Evolutionary conservation across 2,888 invertebrate species (phyloP).

Genomic region (Meandrusa payeni): DNA sequence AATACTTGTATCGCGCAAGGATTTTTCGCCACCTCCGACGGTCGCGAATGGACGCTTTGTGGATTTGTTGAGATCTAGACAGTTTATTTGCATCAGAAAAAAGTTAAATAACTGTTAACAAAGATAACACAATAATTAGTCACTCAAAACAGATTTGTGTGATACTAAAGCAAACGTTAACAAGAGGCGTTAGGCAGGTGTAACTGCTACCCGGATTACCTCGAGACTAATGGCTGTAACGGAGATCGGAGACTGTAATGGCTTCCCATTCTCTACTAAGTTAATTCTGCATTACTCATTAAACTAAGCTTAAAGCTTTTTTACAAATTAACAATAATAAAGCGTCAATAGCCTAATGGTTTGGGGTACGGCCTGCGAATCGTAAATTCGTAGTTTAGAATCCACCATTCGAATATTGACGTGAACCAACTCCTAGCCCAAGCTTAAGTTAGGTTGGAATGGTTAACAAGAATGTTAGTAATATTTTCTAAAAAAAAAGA

Average conservation of each 20-base stretch:
- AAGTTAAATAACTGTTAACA: background rate
- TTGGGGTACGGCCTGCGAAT: too few species aligned
- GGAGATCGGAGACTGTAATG: slow-evolving; percentile 15
- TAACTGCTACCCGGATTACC: slow-evolving; percentile 22
- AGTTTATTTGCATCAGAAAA: too few species aligned
- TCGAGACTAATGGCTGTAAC: slow-evolving; percentile 15
- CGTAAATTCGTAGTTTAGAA: too few species aligned
- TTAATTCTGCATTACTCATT: slow-evolving; percentile 7
- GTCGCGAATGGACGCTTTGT: too few species aligned
- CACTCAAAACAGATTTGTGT: slow-evolving; percentile 7
- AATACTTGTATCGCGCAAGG: too few species aligned
- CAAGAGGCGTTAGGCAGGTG: slow-evolving; percentile 22
- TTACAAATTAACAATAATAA: background rate
- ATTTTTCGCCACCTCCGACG: too few species aligned
- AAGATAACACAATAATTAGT: background rate
- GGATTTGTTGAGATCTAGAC: too few species aligned
- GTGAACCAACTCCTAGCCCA: too few species aligned
- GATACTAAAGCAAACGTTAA: slow-evolving; percentile 12
- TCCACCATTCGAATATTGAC: too few species aligned
- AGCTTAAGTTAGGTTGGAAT: too few species aligned
- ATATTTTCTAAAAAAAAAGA: too few species aligned
- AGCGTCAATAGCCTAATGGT: too few species aligned
- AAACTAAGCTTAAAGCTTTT: slow-evolving; percentile 1
- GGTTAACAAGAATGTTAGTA: background rate
- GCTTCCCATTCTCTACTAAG: slow-evolving; percentile 9